Percentiles rank a stretch among this genome's conserved stretches.
Evolutionary conservation across 2,113 vertebrate genomes (phyloP).

Genomic region (Chinchilla lanigera): DNA sequence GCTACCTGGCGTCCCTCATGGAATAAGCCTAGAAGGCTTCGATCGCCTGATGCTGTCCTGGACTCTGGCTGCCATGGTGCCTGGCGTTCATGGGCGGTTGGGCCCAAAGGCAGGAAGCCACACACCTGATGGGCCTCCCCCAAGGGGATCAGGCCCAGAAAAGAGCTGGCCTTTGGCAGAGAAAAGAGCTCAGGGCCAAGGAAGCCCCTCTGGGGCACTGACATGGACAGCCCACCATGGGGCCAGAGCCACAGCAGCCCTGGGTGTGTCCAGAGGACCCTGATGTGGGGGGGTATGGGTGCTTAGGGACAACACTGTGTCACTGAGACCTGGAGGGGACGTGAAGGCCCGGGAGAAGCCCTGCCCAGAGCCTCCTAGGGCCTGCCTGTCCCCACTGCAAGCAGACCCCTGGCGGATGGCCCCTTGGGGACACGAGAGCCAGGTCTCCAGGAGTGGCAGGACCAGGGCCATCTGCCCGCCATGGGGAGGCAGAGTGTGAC

Average conservation of each 20-base stretch:
- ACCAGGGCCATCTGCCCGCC: background rate
- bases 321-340: background rate
- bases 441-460: background rate
- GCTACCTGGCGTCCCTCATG: background rate
- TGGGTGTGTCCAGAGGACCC: background rate
- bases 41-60: rapidly evolving
- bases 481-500: background rate
- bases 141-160: background rate
- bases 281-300: background rate
- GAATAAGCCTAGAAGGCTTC: background rate
- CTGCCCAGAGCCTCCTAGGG: background rate
- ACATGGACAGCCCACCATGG: rapidly evolving
- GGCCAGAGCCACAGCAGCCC: background rate
- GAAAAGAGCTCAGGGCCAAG: background rate
- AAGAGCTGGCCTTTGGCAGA: background rate
- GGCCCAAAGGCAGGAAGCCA: background rate
- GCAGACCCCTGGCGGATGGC: background rate
- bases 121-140: background rate
- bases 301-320: background rate
- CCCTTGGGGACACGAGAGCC: background rate
- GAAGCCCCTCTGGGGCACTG: background rate
- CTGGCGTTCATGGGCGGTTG: rapidly evolving
- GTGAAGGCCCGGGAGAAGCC: background rate
- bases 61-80: background rate
- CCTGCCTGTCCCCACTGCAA: background rate